Evolutionary conservation across 2,797 vertebrate genomes (phyloP), one percentile per base, ranked within the genome.

Genomic region (Labeo calbasu): DNA sequence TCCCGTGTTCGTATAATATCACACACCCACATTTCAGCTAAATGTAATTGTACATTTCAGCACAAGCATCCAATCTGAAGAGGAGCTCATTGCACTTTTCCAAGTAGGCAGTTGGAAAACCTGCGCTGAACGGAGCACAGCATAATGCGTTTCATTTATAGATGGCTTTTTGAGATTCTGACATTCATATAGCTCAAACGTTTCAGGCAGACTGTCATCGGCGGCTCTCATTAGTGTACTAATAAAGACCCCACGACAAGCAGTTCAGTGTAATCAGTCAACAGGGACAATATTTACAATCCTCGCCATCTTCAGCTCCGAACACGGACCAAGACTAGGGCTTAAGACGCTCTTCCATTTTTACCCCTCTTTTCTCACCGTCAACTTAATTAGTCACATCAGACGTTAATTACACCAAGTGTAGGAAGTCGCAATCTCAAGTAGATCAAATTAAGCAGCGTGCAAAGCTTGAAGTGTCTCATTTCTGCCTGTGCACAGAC

Each of bases 381-480:
- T 94, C 92, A 91, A 90, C 94, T 92, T 94, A 95, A 95, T 96
- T 94, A 94, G 93, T 93, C 92, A 91, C 94, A 94, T 95, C 93
- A 93, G 85, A 83, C 88, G 93, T 94, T 95, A 95, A 95, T 96
- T 95, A 94, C 91, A 93, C 94, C 92, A 93, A 94, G 93, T 94
- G 93, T 93, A 95, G 93, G 93, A 94, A 94, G 92, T 94, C 92
- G 91, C 92, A 93, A 93, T 95, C 94, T 95, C 90, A 95, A 95
- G 94, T 95, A 94, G 92, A 95, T 95, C 94, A 95, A 95, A 95
- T 95, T 95, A 95, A 93, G 92, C 89, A 81, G 91, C 91, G 92
- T 93, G 93, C 92, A 93, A 94, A 94, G 94, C 88, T 92, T 93
- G 91, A 87, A 94, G 92, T 91, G 91, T 92, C 89, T 94, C 43